Base-by-base conservation (phyloP, 2,113 vertebrate genomes). In the Nycticebus coucang region DNA sequence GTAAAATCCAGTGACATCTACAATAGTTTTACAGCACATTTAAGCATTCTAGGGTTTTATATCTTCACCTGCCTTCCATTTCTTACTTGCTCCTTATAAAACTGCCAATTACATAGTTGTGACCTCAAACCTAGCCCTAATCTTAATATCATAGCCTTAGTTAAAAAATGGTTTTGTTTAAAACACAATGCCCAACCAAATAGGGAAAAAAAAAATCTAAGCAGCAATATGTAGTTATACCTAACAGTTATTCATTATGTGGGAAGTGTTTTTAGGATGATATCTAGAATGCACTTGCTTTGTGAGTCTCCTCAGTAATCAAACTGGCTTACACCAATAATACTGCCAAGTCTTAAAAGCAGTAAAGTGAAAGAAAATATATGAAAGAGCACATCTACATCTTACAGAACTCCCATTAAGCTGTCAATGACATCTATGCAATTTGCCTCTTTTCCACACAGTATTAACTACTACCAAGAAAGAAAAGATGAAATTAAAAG, bases 1-100 rank as follows among this genome's bases (percentile, higher is more conserved):
- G 98, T 98, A 98, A 98, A 98, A 98, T 98, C 98, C 98, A 98
- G 98, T 98, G 98, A 98, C 97, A 98, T 98, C 98, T 98, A 98
- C 98, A 98, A 98, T 97, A 98, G 95, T 98, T 98, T 98, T 98
- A 98, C 98, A 98, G 98, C 98, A 98, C 95, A 95, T 98, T 98
- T 97, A 98, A 98, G 97, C 97, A 98, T 97, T 97, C 98, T 98
- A 98, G 97, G 98, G 98, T 98, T 99, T 98, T 98, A 98, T 98
- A 98, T 98, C 98, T 98, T 98, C 97, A 98, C 97, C 98, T 98
- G 98, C 98, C 98, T 98, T 98, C 94, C 96, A 97, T 97, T 98
- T 97, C 96, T 98, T 95, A 97, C 95, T 97, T 98, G 96, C 19
- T 98, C 92, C 97, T 98, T 98, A 94, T 97, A 97, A 97, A 98